A percentile compares a stretch with the other conserved stretches of the same genome.
Conservation (phyloP, 2,888 invertebrate species). For the Ceraclea dissimilis region DNA sequence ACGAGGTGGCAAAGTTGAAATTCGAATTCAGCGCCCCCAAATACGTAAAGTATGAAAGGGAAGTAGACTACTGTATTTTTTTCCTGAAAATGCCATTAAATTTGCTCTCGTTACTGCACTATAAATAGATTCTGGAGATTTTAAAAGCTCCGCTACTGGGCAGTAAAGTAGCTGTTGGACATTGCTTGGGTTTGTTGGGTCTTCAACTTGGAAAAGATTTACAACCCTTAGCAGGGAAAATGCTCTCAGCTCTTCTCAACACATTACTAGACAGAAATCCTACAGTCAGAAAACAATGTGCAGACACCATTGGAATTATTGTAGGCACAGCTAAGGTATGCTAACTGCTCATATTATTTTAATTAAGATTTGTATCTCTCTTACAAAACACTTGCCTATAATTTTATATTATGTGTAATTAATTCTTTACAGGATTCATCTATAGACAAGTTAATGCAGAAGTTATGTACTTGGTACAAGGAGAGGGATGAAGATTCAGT, state of each 20-base stretch:
- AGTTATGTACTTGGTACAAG: conserved; percentile 49
- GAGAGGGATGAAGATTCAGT: conserved; percentile 61
- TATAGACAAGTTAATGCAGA: conserved; percentile 50
- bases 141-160: conserved; percentile 78
- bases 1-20: too few relatives aligned
- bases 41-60: too few relatives aligned
- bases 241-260: conserved; percentile 54
- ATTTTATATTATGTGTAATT: background rate
- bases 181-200: conserved; percentile 65
- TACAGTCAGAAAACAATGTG: conserved; percentile 76
- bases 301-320: conserved; percentile 77
- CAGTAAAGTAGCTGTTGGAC: conserved; percentile 74
- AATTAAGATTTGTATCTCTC: background rate
- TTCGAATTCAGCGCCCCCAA: too few relatives aligned
- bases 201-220: conserved; percentile 48
- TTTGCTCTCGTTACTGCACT: too few relatives aligned
- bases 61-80: too few relatives aligned
- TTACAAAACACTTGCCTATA: too few relatives aligned
- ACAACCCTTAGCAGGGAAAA: conserved; percentile 51
- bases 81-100: too few relatives aligned
- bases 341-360: background rate
- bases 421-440: conserved; percentile 39
- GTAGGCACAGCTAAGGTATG: conserved; percentile 70
- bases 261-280: conserved; percentile 80
- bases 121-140: conserved; percentile 54